phyloP scores from a whole-genome alignment of 2,888 invertebrate species.

The Lithophane ornitopus region DNA sequence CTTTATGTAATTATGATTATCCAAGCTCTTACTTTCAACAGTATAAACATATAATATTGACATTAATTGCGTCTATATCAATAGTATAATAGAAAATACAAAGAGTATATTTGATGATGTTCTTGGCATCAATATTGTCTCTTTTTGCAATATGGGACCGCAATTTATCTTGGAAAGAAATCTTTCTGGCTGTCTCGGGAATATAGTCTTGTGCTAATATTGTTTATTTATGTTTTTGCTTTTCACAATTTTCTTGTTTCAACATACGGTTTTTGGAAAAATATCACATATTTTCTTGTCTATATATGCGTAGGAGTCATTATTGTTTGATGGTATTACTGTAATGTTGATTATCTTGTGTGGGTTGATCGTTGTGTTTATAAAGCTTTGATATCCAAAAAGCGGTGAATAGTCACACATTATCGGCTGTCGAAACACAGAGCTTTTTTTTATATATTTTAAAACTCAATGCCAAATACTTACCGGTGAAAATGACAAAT shows the following conservation, averaged over 20 bases:
- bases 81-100: conserved; percentile 1
- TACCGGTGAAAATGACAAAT: too few species aligned
- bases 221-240: conserved; percentile 9
- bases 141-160: background rate
- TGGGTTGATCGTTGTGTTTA: background rate
- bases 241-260: conserved; percentile 4
- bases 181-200: background rate
- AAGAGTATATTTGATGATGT: conserved; percentile 8
- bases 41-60: background rate
- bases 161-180: conserved; percentile 20
- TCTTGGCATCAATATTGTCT: conserved; percentile 19
- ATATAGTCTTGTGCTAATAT: conserved; percentile 10
- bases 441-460: too few species aligned
- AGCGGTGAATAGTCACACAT: too few species aligned
- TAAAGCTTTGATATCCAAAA: too few species aligned
- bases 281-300: conserved; percentile 10
- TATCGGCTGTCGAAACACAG: too few species aligned
- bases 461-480: too few species aligned
- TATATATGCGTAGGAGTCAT: conserved; percentile 5
- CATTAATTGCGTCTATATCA: background rate
- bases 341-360: background rate
- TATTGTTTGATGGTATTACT: background rate
- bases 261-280: background rate
- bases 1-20: background rate
- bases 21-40: background rate